Evolutionary conservation across 1,140 invertebrate species (phyloP).

Genomic region (Copidosoma floridanum): DNA sequence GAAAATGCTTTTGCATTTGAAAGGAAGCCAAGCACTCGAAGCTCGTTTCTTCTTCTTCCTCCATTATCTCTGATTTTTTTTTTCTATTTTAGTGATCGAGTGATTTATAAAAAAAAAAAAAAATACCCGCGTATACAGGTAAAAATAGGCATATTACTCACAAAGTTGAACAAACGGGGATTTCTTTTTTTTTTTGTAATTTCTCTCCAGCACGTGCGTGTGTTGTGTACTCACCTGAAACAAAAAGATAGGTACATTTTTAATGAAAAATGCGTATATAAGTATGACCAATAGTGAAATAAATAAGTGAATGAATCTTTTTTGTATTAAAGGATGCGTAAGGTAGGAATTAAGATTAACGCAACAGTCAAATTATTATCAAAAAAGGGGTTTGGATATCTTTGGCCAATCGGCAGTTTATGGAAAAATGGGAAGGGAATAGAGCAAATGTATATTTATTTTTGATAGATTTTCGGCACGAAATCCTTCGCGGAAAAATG

Average conservation of each 20-base stretch:
- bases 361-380: neutral
- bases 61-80: no score
- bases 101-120: neutral
- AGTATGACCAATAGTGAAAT: slow-evolving; percentile 1
- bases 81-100: neutral
- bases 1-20: no score
- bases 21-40: no score
- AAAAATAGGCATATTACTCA: slow-evolving; percentile 5
- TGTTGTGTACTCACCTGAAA: slow-evolving; percentile 46
- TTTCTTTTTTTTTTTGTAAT: neutral
- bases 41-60: no score
- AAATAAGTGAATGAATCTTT: slow-evolving; percentile 28
- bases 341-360: slow-evolving; percentile 19
- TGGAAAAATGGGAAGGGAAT: neutral
- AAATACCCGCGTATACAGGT: no score
- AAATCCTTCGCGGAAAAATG: slow-evolving; percentile 21
- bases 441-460: slow-evolving; percentile 19
- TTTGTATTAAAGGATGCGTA: neutral
- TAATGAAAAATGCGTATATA: slow-evolving; percentile 24
- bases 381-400: neutral
- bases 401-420: neutral
- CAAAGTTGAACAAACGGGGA: neutral
- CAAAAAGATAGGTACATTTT: slow-evolving; percentile 33
- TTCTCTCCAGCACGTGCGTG: no score
- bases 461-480: slow-evolving; percentile 26